Evolutionary conservation across 2,113 vertebrate genomes (phyloP), one percentile per base, ranked within the genome.

Genomic region (Lagopus muta): DNA sequence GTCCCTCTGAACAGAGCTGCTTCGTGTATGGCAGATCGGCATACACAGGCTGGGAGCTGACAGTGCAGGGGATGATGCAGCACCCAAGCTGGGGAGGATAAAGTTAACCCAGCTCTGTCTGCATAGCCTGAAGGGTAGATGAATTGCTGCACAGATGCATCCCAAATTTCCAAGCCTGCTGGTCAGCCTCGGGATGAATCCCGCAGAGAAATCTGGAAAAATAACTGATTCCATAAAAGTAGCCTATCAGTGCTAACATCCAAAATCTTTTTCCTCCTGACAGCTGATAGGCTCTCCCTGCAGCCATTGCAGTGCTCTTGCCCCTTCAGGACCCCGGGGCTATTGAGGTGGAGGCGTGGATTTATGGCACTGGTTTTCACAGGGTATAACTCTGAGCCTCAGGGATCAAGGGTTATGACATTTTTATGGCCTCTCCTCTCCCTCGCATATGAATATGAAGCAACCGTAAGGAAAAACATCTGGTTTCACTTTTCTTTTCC

Each of bases 401-500:
- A 11, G 92, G 80, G 93, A 96, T 96, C 97, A 94, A 96, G 96
- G 93, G 90, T 96, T 97, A 89, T 96, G 97, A 97, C 96, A 97
- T 94, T 97, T 98, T 98, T 97, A 98, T 88, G 93, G 96, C 94
- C 94, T 95, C 77, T 94, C 82, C 89, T 94, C 81, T 66, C 82
- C 71, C 88, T 82, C 75, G 32, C 50, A 67, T 77, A 78, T 18
- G 71, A 96, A 95, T 96, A 91, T 91, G 95, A 97, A 97, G 95
- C 96, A 97, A 97, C 95, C 30, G 78, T 93, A 96, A 93, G 93
- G 91, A 95, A 95, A 91, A 97, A 98, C 98, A 98, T 98, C 97
- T 98, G 98, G 94, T 98, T 98, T 98, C 95, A 96, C 96, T 98
- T 98, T 97, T 97, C 93, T 94, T 96, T 94, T 94, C 97, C 95